A percentile compares a stretch with the other conserved stretches of the same genome.
These are phyloP conservation scores for Spinibarbus caldwelli DNA, from an alignment of 2,797 vertebrate genomes.

Conservation along the genomic window DNA sequence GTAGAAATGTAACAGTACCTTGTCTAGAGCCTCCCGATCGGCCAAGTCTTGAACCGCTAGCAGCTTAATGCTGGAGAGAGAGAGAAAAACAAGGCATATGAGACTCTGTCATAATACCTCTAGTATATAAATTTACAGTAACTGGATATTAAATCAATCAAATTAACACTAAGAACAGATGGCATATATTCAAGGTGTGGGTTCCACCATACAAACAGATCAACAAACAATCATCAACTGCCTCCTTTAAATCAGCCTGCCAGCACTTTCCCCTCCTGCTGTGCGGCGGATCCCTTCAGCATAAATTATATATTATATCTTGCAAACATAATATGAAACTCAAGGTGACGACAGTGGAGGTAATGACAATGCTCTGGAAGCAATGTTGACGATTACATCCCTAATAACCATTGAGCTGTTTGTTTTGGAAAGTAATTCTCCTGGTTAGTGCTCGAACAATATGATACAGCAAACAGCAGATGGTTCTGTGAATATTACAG, in stretches of 20 bases:
- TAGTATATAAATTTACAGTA: not conserved
- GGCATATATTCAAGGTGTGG: not conserved
- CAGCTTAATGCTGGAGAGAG: conserved; percentile 87
- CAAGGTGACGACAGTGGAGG: not conserved
- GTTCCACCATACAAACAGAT: not conserved
- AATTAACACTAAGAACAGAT: not conserved
- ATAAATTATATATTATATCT: not conserved
- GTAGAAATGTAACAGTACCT: conserved; percentile 72
- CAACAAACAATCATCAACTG: not conserved
- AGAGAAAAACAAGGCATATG: conserved; percentile 25
- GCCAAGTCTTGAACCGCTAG: conserved; percentile 92
- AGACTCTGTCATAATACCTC: not conserved
- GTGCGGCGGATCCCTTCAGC: not conserved
- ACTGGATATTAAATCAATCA: not conserved
- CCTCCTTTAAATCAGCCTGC: not conserved
- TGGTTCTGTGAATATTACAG: not conserved
- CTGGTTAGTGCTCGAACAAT: not conserved
- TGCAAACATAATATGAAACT: conserved; percentile 4
- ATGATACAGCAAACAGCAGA: not conserved
- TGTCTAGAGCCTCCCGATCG: conserved; percentile 90
- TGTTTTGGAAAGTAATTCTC: not conserved
- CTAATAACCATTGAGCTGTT: conserved; percentile 6
- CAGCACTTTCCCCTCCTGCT: not conserved
- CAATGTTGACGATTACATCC: not conserved
- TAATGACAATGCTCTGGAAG: not conserved